phyloP scores from a whole-genome alignment of 2,797 vertebrate genomes.

The Chrosomus eos region DNA sequence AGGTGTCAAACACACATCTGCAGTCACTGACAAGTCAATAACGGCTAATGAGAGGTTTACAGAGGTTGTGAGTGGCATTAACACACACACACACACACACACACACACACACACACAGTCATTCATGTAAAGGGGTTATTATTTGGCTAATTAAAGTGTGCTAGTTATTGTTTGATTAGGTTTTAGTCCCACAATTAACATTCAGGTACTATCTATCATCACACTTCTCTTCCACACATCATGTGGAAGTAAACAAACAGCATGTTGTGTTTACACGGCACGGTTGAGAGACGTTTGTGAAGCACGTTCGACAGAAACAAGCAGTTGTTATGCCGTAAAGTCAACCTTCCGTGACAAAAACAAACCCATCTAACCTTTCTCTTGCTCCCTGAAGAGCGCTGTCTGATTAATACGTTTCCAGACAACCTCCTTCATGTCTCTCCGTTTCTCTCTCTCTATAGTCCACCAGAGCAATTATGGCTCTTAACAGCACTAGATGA shows the following conservation, averaged over 20 bases:
- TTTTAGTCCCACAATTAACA: conserved; percentile 32
- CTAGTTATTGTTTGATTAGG: conserved; percentile 32
- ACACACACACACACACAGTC: conserved; percentile 24
- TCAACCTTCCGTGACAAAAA: conserved; percentile 38
- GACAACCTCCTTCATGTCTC: conserved; percentile 20
- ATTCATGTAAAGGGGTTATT: conserved; percentile 26
- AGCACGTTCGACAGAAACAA: conserved; percentile 28
- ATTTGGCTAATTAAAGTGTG: conserved; percentile 46
- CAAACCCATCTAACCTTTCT: conserved; percentile 48
- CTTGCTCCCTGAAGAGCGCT: conserved; percentile 34
- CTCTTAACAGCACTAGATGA: conserved; percentile 65
- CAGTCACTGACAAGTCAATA: conserved; percentile 44
- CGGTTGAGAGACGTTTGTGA: conserved; percentile 14
- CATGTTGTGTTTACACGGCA: conserved; percentile 24
- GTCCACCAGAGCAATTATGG: conserved; percentile 68
- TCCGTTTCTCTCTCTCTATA: conserved; percentile 38
- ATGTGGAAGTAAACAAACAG: conserved; percentile 40
- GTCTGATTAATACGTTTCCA: conserved; percentile 49
- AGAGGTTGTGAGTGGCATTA: conserved; percentile 9
- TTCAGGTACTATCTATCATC: conserved; percentile 32
- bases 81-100: conserved; percentile 21
- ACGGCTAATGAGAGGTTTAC: conserved; percentile 33
- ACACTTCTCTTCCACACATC: conserved; percentile 11
- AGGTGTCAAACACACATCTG: conserved; percentile 45
- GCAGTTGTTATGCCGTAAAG: conserved; percentile 30